Base-by-base conservation (phyloP, 2,113 vertebrate species). In the Trichechus manatus region DNA sequence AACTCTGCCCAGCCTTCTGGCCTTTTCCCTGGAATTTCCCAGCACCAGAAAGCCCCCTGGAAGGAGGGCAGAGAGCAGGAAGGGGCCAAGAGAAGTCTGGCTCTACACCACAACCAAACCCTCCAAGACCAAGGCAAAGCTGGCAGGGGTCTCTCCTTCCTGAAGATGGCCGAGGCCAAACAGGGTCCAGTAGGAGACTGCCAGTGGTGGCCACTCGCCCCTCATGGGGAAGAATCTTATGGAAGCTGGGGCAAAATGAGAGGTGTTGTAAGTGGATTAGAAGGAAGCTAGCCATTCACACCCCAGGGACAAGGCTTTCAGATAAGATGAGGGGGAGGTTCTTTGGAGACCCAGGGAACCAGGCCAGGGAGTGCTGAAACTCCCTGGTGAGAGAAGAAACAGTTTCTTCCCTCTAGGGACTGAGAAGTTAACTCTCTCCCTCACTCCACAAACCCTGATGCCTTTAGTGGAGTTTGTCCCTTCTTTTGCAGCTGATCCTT, bases 321-420 rank as follows among this genome's bases (percentile, higher is more conserved):
- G 84, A 64, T 74, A 9, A n/a, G 33, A 56, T 14, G 19, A 70
- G n/a, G 87, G n/a, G 64, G 29, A 81, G 83, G 31, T 79, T 92
- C 74, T 15, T 29, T 0, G 5, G 53, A 63, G 77, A 95, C n/a
- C 66, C 44, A 20, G 33, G 66, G 42, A 86, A 72, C 59, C 10
- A 88, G 31, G 77, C 61, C 61, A 17, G 53, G 70, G 93, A 74
- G 70, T 84, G 63, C 83, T 84, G 85, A 22, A 74, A 84, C 81
- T 66, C 42, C 47, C 72, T 7, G 25, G 42, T 68, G 47, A 80
- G 80, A 87, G 23, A 63, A 63, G n/a, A 90, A 89, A 92, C 64
- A 89, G 77, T 39, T 44, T 63, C 59, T 91, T 25, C 44, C 80
- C 63, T 39, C 25, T 1, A 5, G 27, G 36, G 13, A 23, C n/a